Base-by-base conservation (phyloP, 2,888 invertebrate genomes). In the Latrodectus hesperus region DNA sequence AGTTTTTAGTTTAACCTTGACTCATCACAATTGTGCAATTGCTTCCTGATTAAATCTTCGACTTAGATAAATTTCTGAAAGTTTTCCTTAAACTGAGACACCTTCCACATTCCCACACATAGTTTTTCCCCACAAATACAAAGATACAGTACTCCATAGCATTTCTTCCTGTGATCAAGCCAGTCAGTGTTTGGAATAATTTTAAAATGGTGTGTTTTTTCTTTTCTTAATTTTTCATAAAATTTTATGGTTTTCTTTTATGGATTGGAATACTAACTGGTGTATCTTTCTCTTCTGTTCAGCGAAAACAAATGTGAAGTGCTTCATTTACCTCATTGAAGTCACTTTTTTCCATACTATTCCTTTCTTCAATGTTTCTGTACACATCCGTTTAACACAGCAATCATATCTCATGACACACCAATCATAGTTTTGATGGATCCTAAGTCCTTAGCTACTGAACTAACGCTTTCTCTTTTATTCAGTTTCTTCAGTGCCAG, bases 331-430 rank as follows among this genome's bases (percentile, higher is more conserved):
- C 68, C 22, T 68, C 26, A 52, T 78, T 38, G 52, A 52, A 68
- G 17, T 78, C 77, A 22, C 68, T 71, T 49, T 70, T 49, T 9
- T 71, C 53, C 71, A 79, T 79, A 71, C 26, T 71, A 60, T 79
- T 79, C 71, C 71, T 55, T 70, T 71, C 64, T 55, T 77, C 53
- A 77, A 77, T 77, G 77, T 77, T 68, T 51, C 22, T 77, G 12
- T 77, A 10, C 77, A 53, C 71, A 65, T 67, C 53, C 26, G 65
- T 9, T 51, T 77, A 77, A 68, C 67, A 68, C 52, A 67, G 51
- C 17, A 77, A 14, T n/a, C 8, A 38, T 51, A 70, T 71, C 53
- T 16, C 53, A 26, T 53, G 68, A 78, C 38, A 55, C 79, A 71
- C 70, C 53, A 70, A 71, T 49, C 60, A 53, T 71, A 70, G 49